phyloP scores from a whole-genome alignment of 2,797 vertebrate species.

The Phoeniculus purpureus region DNA sequence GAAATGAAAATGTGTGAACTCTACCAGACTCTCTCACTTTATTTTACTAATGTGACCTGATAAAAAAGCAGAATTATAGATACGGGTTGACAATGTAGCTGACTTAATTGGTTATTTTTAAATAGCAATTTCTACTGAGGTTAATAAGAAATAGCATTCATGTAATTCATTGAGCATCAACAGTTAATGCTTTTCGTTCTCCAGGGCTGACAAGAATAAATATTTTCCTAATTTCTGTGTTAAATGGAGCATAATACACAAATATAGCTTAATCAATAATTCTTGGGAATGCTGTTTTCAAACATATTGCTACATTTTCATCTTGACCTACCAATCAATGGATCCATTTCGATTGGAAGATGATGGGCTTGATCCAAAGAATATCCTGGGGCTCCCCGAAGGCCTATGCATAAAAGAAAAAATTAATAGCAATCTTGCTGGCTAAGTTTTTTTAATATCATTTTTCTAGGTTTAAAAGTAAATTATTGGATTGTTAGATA shows the following conservation, averaged over 20 bases:
- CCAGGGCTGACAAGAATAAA: constrained; percentile 25
- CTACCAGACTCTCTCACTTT: background rate
- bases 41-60: constrained; percentile 28
- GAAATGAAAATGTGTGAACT: background rate
- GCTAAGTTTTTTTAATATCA: rapidly evolving
- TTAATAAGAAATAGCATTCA: constrained; percentile 42
- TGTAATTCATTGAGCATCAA: constrained; percentile 11
- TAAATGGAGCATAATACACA: constrained; percentile 28
- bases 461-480: background rate
- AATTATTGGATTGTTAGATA: background rate
- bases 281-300: background rate
- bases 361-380: constrained; percentile 98
- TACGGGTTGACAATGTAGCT: background rate
- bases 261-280: background rate
- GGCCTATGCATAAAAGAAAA: constrained; percentile 78
- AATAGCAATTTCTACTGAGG: constrained; percentile 21
- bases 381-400: constrained; percentile 95
- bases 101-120: constrained; percentile 39
- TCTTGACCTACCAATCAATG: constrained; percentile 88
- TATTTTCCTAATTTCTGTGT: constrained; percentile 27
- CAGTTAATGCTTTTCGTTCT: constrained; percentile 10
- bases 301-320: constrained; percentile 24
- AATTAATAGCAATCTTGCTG: background rate
- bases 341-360: constrained; percentile 99
- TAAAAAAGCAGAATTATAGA: constrained; percentile 26